Conservation (phyloP, 2,797 vertebrate genomes). For the Gallirallus australis region DNA sequence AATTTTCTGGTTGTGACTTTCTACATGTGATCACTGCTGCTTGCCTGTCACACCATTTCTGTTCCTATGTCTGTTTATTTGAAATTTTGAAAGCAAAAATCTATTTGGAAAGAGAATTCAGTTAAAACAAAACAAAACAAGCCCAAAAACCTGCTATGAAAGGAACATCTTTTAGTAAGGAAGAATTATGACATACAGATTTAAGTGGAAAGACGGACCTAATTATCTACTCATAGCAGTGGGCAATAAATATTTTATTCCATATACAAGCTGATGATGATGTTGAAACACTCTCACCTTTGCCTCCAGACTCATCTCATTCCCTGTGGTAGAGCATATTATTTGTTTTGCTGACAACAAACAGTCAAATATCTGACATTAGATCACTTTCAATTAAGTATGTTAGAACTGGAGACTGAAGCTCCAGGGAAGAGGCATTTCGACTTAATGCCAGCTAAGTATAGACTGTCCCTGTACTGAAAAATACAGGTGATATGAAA, state of each 20-base stretch:
- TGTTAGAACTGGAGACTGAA: conserved; percentile 54
- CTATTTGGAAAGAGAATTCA: not conserved
- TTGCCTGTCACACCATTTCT: fast-evolving
- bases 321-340: conserved; percentile 14
- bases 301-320: not conserved
- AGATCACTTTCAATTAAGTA: conserved; percentile 74
- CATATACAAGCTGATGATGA: not conserved
- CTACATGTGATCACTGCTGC: not conserved
- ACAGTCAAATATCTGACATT: conserved; percentile 58
- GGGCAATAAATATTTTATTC: conserved; percentile 53
- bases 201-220: not conserved
- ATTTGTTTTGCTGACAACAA: conserved; percentile 72
- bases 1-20: not conserved
- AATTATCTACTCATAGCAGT: not conserved
- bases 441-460: conserved; percentile 25
- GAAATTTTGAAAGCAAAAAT: not conserved
- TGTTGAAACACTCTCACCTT: conserved; percentile 23
- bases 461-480: not conserved
- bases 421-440: conserved; percentile 59
- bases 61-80: not conserved
- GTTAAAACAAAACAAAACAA: too few relatives aligned
- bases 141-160: not conserved
- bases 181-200: not conserved
- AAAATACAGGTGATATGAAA: not conserved
- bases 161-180: not conserved